Percentiles rank a stretch among this genome's conserved stretches.
phyloP scores from a whole-genome alignment of 2,113 vertebrate species.

The Paracanthobrama guichenoti region DNA sequence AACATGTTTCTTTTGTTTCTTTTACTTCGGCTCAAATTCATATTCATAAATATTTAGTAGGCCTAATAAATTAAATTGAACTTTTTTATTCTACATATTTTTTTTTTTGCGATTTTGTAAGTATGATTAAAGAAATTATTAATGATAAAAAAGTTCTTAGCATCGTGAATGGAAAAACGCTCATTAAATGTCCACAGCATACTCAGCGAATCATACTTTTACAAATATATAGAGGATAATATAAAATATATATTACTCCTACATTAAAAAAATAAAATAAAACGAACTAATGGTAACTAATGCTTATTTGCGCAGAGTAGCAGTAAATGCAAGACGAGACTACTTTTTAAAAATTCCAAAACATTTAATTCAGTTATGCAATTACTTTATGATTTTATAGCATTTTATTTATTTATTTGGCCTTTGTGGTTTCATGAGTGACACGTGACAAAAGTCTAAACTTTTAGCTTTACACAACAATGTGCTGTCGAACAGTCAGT shows the following conservation, averaged over 20 bases:
- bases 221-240: not conserved
- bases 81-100: not conserved
- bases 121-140: not conserved
- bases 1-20: slow-evolving; percentile 6
- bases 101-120: not conserved
- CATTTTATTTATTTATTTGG: not conserved
- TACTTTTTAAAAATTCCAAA: not conserved
- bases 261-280: not conserved
- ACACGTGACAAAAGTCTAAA: not conserved
- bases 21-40: not conserved
- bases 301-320: not conserved
- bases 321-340: not conserved
- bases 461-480: not conserved
- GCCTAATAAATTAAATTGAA: not conserved
- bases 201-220: not conserved
- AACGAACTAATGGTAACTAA: no score
- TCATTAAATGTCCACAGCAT: not conserved
- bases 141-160: not conserved
- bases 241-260: not conserved
- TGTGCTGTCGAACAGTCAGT: not conserved
- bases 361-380: not conserved
- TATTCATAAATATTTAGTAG: not conserved
- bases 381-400: not conserved
- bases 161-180: not conserved
- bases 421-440: not conserved